Conservation (phyloP, 2,888 invertebrate genomes). For the Lottia gigantea region DNA sequence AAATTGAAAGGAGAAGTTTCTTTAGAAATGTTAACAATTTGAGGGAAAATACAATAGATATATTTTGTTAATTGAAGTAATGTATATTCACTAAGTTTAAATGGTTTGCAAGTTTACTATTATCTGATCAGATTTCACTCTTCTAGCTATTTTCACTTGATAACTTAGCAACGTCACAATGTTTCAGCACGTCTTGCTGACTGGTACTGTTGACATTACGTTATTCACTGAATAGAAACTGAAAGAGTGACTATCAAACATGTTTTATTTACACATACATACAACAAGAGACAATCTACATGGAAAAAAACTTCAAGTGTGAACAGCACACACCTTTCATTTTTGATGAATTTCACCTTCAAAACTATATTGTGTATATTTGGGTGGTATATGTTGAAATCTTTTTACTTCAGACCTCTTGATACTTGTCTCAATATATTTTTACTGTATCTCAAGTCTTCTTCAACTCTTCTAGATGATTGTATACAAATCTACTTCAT, state of each 20-base stretch:
- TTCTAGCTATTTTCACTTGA: not conserved
- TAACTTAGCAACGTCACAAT: constrained; percentile 10
- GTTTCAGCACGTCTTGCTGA: not conserved
- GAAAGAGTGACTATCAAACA: not conserved
- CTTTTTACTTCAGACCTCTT: no score
- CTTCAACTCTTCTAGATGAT: no score
- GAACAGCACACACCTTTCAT: constrained; percentile 3
- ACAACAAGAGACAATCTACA: no score
- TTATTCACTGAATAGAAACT: not conserved
- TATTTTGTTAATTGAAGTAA: constrained; percentile 6
- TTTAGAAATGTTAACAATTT: constrained; percentile 1
- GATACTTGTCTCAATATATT: no score
- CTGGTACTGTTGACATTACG: not conserved
- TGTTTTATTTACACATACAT: constrained; percentile 11
- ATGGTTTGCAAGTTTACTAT: not conserved
- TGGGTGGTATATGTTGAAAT: no score
- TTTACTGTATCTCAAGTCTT: no score
- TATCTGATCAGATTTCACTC: not conserved
- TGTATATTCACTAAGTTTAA: not conserved
- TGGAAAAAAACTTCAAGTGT: not conserved
- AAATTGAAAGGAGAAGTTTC: not conserved
- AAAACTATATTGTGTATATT: no score
- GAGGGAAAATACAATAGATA: constrained; percentile 6
- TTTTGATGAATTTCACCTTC: not conserved
- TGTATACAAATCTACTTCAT: no score